Percentiles rank a stretch among this genome's conserved stretches.
phyloP scores from a whole-genome alignment of 2,888 invertebrate genomes.

The Desoria tigrina region DNA sequence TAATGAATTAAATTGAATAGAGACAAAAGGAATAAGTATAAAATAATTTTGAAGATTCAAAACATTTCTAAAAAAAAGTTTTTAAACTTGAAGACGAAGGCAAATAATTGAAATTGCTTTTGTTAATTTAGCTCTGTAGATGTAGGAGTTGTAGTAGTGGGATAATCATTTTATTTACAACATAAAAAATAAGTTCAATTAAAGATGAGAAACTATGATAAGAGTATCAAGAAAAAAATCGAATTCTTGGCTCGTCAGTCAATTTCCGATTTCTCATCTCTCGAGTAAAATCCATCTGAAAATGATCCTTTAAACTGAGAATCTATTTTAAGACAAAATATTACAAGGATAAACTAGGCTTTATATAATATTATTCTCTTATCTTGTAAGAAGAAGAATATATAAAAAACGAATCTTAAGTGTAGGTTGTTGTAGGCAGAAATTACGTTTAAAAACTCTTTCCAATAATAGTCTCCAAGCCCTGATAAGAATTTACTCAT shows the following conservation, averaged over 20 bases:
- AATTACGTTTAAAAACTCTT: conserved; percentile 38
- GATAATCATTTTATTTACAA: no score
- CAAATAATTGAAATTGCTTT: conserved; percentile 5
- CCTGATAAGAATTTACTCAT: conserved; percentile 54
- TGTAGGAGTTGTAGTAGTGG: no score
- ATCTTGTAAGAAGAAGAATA: background rate
- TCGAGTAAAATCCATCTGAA: conserved; percentile 1
- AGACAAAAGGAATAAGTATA: background rate
- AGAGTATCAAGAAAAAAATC: conserved; percentile 2
- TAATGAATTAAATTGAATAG: conserved; percentile 4
- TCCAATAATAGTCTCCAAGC: background rate
- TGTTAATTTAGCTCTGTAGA: no score
- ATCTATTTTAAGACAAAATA: no score
- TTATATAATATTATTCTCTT: no score
- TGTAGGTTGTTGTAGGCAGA: conserved; percentile 28
- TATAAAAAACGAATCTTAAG: background rate
- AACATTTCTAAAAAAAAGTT: background rate
- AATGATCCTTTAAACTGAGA: no score
- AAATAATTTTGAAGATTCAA: background rate
- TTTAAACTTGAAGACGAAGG: background rate
- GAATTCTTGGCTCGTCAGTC: conserved; percentile 6
- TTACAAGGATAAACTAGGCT: no score
- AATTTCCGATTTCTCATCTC: background rate
- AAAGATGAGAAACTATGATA: conserved; percentile 9
- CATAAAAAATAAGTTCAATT: conserved; percentile 2